Base-by-base conservation (phyloP, 2,113 vertebrate genomes). In the Calcarius ornatus region DNA sequence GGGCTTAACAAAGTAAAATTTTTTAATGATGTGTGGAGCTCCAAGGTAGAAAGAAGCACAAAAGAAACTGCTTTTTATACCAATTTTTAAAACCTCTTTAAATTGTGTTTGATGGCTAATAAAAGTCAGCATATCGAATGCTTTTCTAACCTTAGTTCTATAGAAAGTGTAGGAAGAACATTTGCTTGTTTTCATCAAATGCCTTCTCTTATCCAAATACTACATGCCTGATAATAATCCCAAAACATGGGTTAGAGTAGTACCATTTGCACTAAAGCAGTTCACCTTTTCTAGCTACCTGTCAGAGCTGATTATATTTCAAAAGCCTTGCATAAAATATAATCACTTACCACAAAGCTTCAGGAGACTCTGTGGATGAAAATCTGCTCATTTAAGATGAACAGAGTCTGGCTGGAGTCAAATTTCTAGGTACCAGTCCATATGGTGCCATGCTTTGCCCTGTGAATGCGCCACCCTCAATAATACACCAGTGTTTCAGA, bases 1-100 rank as follows among this genome's bases (percentile, higher is more conserved):
- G n/a, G n/a, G n/a, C n/a, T n/a, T n/a, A n/a, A 35, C 5, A 45
- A 88, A 73, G 4, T 28, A 19, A 19, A 18, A 15, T 9, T 64
- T 56, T 53, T 40, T 15, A 51, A 61, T 43, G 19, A 28, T 3
- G 2, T 0, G 0, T 18, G 43, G 6, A 59, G 5, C 5, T 68
- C 24, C 19, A 63, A 37, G 5, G 6, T 43, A 9, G 33, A 79
- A 24, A 90, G 24, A 59, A 60, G 7, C 7, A 64, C 7, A 77
- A 51, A 87, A 48, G 9, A 75, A 91, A 45, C 71, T 33, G 22
- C 0, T 54, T 59, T 12, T 18, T 30, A 50, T 19, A 37, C 2
- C 2, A 83, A 10, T 1, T n/a, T 63, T 25, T 35, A 54, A 63
- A 63, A 28, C 0, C 0, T 47, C 35, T 69, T 65, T 48, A 65